Percentiles rank a stretch among this genome's conserved stretches.
phyloP scores from a whole-genome alignment of 2,888 invertebrate genomes.

The Melanophora roralis region DNA sequence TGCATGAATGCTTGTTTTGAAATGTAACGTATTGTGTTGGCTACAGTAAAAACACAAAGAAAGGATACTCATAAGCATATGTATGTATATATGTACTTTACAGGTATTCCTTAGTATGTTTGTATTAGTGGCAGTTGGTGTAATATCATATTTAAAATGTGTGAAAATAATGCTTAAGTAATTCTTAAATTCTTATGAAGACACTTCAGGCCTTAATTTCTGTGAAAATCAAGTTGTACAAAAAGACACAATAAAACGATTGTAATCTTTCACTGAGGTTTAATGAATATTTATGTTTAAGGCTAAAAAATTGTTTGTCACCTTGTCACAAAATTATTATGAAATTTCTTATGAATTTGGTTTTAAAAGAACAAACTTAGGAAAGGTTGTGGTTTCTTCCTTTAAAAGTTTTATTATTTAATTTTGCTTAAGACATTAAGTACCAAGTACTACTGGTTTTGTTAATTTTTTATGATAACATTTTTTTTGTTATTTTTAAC shows the following conservation, averaged over 20 bases:
- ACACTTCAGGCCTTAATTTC: not conserved
- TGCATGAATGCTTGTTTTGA: slow-evolving; percentile 23
- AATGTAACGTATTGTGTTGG: not conserved
- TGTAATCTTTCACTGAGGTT: slow-evolving; percentile 19
- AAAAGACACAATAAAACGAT: slow-evolving; percentile 1
- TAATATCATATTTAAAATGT: slow-evolving; percentile 46
- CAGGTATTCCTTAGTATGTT: slow-evolving; percentile 17
- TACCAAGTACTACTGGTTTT: too few species aligned
- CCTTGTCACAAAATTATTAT: not conserved
- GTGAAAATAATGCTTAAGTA: slow-evolving; percentile 59
- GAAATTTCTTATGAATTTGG: too few species aligned
- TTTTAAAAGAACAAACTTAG: too few species aligned
- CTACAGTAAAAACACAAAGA: slow-evolving; percentile 6
- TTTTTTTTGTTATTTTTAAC: too few species aligned
- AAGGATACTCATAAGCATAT: slow-evolving; percentile 41
- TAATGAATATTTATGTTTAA: slow-evolving; percentile 26
- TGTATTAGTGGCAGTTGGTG: slow-evolving; percentile 4
- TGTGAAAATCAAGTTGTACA: not conserved
- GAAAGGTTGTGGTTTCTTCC: too few species aligned
- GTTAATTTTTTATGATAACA: too few species aligned
- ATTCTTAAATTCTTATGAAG: slow-evolving; percentile 51
- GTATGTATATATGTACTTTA: too few species aligned
- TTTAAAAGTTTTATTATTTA: too few species aligned
- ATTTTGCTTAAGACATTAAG: too few species aligned
- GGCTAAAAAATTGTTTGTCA: not conserved